A percentile compares a stretch with the other conserved stretches of the same genome.
Evolutionary conservation across 2,888 invertebrate genomes (phyloP).

Genomic region (Polydrusus pterygomalis): DNA sequence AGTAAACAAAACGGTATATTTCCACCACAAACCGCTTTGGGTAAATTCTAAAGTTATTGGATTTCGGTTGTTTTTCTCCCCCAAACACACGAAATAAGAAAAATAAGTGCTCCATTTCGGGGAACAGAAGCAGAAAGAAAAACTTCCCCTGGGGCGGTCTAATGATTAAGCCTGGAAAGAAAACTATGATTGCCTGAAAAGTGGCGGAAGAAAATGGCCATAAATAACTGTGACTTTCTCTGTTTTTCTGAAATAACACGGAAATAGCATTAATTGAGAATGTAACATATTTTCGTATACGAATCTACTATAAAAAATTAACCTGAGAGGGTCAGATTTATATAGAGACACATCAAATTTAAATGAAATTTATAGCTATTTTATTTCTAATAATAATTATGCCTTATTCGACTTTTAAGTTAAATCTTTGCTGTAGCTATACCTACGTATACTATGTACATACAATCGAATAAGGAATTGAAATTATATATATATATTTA

Average conservation of each 20-base stretch:
- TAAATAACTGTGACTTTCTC: constrained; percentile 67
- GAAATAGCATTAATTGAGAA: constrained; percentile 60
- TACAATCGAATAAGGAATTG: no score
- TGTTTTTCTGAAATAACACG: constrained; percentile 57
- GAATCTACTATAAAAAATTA: neutral
- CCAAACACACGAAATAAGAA: constrained; percentile 52
- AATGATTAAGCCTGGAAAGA: constrained; percentile 69
- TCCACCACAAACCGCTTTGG: constrained; percentile 39
- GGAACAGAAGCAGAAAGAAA: constrained; percentile 54
- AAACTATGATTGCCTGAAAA: constrained; percentile 70
- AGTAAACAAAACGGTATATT: constrained; percentile 41
- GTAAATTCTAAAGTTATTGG: constrained; percentile 54
- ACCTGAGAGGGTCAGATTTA: neutral
- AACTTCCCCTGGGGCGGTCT: constrained; percentile 66
- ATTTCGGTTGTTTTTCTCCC: constrained; percentile 54
- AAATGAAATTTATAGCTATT: no score
- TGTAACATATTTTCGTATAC: neutral
- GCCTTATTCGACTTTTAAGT: no score
- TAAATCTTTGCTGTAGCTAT: no score
- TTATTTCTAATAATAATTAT: no score
- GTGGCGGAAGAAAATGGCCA: constrained; percentile 68
- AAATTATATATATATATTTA: no score
- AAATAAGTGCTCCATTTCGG: constrained; percentile 64
- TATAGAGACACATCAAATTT: no score
- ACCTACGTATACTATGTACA: no score